Percentiles rank a stretch among this genome's conserved stretches.
Conservation (phyloP, 1,140 invertebrate genomes). For the Lethocerus indicus region DNA sequence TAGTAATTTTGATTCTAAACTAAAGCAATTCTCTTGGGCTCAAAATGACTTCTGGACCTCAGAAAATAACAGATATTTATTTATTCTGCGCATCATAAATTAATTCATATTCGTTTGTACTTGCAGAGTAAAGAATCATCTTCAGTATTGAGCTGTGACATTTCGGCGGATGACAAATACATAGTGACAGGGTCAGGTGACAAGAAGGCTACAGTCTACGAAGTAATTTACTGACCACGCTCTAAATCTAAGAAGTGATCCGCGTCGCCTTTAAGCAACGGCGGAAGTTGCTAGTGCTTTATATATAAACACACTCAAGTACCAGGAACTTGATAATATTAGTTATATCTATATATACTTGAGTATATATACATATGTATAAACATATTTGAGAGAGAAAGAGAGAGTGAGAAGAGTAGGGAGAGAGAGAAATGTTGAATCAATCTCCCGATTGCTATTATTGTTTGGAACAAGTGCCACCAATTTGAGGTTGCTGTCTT, state of each 20-base stretch:
- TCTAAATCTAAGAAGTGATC: conserved; percentile 6
- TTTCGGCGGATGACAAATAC: conserved; percentile 94
- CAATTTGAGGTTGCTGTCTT: too few species aligned
- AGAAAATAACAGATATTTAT: neutral
- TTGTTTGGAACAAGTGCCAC: neutral
- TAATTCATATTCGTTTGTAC: conserved; percentile 22
- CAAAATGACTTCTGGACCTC: too few species aligned
- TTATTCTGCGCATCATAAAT: conserved; percentile 24
- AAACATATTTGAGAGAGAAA: neutral
- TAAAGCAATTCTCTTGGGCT: too few species aligned
- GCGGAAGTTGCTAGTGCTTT: neutral
- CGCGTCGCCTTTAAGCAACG: conserved; percentile 1
- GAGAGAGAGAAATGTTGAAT: neutral
- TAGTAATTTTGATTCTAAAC: neutral
- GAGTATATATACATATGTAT: conserved; percentile 3
- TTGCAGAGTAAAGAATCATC: conserved; percentile 93
- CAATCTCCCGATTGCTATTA: neutral
- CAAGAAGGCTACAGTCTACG: conserved; percentile 96
- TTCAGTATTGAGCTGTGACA: conserved; percentile 96
- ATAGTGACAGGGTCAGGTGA: conserved; percentile 97
- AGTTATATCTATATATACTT: conserved; percentile 1
- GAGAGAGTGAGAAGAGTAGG: neutral
- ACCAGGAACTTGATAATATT: neutral
- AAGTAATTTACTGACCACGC: conserved; percentile 70
- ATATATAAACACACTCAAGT: neutral